Conservation (phyloP, 2,797 vertebrate species). For the Arctocebus calabarensis region DNA sequence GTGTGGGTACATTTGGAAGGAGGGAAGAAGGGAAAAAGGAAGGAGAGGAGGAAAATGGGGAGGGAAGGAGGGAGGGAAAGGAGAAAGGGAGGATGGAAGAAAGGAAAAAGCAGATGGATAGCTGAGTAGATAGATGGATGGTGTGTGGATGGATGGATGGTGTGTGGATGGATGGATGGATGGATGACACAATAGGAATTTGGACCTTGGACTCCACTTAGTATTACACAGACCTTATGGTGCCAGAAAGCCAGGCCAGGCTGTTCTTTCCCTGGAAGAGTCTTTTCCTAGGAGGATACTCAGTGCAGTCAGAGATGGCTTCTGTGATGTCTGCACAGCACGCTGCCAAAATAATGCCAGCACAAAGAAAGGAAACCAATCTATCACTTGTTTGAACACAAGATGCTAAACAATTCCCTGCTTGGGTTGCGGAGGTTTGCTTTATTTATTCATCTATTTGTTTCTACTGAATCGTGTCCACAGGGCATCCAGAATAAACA, state of each 20-base stretch:
- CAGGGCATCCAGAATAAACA: constrained; percentile 44
- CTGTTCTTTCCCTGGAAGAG: not conserved
- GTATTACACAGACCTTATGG: not conserved
- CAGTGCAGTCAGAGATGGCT: not conserved
- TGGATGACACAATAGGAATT: too few relatives aligned
- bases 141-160: not conserved
- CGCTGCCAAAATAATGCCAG: not conserved
- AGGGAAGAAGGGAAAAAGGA: not conserved
- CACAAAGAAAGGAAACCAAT: not conserved
- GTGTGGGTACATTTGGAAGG: not conserved
- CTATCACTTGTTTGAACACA: not conserved
- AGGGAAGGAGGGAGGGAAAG: not conserved
- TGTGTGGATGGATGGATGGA: too few relatives aligned
- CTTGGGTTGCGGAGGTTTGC: not conserved
- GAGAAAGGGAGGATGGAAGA: not conserved
- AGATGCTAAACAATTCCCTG: not conserved
- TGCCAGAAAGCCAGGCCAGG: not conserved
- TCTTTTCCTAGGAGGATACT: not conserved
- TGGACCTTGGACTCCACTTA: not conserved
- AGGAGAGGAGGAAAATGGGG: not conserved
- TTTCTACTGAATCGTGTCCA: constrained; percentile 23
- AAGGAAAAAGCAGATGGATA: not conserved
- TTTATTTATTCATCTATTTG: constrained; percentile 38
- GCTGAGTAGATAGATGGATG: too few relatives aligned
- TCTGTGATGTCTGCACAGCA: not conserved